Conservation (phyloP, 2,888 invertebrate genomes). For the Nomada ruficornis region DNA sequence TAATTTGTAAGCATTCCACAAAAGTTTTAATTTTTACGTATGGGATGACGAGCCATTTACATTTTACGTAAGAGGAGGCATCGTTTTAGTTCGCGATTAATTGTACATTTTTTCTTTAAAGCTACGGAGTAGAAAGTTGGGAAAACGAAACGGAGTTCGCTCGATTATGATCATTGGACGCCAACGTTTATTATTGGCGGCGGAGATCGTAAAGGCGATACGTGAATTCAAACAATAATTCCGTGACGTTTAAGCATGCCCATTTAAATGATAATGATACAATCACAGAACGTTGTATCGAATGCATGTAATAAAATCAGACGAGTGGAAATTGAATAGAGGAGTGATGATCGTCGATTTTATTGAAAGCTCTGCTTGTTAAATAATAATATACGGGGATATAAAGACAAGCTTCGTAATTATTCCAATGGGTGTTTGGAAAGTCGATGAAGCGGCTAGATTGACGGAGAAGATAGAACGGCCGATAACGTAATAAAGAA, state of each 20-base stretch:
- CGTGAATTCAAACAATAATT: constrained; percentile 43
- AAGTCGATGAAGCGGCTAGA: neutral
- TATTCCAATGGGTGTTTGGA: constrained; percentile 73
- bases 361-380: neutral
- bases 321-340: neutral
- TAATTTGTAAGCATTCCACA: constrained; percentile 75
- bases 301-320: neutral
- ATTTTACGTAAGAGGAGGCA: constrained; percentile 19
- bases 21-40: constrained; percentile 57
- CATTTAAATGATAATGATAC: neutral
- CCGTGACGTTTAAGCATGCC: constrained; percentile 36
- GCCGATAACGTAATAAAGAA: constrained; percentile 37
- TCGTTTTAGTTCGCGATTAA: constrained; percentile 66
- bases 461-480: constrained; percentile 67
- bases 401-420: constrained; percentile 76
- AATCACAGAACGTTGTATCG: neutral
- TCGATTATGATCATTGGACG: constrained; percentile 8
- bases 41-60: constrained; percentile 19
- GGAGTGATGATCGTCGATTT: neutral
- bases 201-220: constrained; percentile 16
- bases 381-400: neutral
- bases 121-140: constrained; percentile 41
- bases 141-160: constrained; percentile 13
- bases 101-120: constrained; percentile 70
- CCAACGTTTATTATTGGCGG: constrained; percentile 9